Evolutionary conservation across 2,888 invertebrate species (phyloP).

Genomic region (Oxystoma pomonae): DNA sequence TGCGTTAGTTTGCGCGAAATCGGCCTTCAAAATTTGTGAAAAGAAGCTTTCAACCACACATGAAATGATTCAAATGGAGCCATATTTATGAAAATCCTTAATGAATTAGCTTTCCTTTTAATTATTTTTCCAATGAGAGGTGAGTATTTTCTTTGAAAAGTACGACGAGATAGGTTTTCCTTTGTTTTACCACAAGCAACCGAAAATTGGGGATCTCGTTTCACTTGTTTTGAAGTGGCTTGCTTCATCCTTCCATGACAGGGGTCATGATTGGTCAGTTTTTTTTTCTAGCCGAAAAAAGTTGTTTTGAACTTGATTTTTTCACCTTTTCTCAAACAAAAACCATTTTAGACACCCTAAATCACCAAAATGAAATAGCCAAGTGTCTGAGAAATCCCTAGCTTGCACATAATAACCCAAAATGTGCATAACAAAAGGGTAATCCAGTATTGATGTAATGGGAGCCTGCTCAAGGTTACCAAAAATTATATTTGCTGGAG

Average conservation of each 20-base stretch:
- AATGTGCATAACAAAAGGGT: slow-evolving; percentile 20
- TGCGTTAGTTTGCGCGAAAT: slow-evolving; percentile 22
- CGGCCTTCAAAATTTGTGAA: slow-evolving; percentile 30
- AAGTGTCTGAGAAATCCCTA: background rate
- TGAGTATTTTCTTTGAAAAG: slow-evolving; percentile 31
- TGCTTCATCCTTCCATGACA: slow-evolving; percentile 34
- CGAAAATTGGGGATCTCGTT: slow-evolving; percentile 4
- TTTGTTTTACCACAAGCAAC: background rate
- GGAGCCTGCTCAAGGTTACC: slow-evolving; percentile 33
- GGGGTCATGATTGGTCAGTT: slow-evolving; percentile 35
- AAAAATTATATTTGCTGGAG: slow-evolving; percentile 20
- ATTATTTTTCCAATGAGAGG: slow-evolving; percentile 40
- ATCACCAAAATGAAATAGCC: background rate
- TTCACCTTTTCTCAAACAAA: background rate
- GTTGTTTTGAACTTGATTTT: slow-evolving; percentile 16
- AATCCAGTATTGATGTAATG: slow-evolving; percentile 26
- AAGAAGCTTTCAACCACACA: slow-evolving; percentile 30
- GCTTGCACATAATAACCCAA: background rate
- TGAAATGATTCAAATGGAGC: slow-evolving; percentile 47
- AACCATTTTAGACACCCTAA: background rate
- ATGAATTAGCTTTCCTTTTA: slow-evolving; percentile 36
- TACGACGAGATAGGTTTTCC: background rate
- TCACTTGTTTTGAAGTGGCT: slow-evolving; percentile 27
- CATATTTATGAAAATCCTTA: slow-evolving; percentile 57
- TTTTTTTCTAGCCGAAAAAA: slow-evolving; percentile 26